These are phyloP conservation scores for Cebus imitator DNA, from an alignment of 2,113 vertebrate species.

Conservation along the genomic window DNA sequence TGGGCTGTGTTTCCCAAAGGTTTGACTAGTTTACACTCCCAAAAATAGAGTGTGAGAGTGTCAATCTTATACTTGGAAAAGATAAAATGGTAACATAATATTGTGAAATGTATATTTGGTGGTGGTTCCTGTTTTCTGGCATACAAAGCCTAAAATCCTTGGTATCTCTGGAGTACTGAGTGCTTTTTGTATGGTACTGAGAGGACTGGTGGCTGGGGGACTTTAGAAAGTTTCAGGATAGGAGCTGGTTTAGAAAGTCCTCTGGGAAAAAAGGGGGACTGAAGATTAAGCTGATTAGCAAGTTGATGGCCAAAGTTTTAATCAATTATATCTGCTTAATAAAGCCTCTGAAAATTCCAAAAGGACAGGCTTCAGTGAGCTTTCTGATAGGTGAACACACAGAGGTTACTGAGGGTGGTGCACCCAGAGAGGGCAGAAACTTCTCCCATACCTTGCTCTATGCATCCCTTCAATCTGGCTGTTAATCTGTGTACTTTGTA, in stretches of 20 bases:
- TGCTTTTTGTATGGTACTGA: background rate
- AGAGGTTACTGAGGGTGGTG: background rate
- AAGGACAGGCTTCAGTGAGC: background rate
- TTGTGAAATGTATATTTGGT: background rate
- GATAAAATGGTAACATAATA: background rate
- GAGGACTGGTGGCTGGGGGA: background rate
- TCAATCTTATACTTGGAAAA: background rate
- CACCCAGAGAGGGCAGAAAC: background rate
- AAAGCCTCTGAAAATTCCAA: background rate
- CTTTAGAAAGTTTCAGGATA: background rate
- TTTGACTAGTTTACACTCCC: background rate
- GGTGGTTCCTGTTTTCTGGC: background rate
- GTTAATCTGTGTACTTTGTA: background rate
- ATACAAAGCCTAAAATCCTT: background rate
- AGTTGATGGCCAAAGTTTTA: background rate
- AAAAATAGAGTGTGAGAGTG: background rate
- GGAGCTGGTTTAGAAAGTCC: background rate
- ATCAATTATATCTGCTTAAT: background rate
- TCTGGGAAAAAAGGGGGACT: background rate
- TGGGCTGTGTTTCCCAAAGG: background rate
- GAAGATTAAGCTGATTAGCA: background rate
- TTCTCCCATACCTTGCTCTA: background rate
- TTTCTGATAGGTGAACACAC: background rate
- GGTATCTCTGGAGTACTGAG: background rate
- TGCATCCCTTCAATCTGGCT: background rate